Conservation (phyloP, 2,113 vertebrate species). For the Sminthopsis crassicaudata region DNA sequence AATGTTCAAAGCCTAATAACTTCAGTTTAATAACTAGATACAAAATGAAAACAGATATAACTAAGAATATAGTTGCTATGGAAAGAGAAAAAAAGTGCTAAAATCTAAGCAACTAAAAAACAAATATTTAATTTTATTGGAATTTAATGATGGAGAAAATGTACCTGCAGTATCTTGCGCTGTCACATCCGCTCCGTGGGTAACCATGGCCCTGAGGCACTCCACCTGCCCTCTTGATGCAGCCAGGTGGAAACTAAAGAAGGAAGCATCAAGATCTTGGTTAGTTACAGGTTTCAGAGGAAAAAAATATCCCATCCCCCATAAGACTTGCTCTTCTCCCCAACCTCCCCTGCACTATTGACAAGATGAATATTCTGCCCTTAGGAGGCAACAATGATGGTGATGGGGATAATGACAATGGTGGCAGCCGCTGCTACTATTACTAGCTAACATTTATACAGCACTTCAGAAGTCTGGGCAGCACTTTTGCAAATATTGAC, state of each 20-base stretch:
- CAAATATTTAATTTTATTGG: not conserved
- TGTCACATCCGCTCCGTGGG: conserved; percentile 92
- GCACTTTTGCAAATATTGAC: not conserved
- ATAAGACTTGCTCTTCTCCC: not conserved
- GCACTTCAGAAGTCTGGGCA: not conserved
- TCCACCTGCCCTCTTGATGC: conserved; percentile 91
- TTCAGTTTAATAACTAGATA: not conserved
- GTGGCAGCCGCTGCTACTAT: not conserved
- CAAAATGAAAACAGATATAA: not conserved
- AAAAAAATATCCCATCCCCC: not conserved
- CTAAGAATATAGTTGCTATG: not conserved
- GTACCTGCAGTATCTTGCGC: conserved; percentile 92
- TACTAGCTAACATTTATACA: not conserved
- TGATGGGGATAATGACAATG: not conserved
- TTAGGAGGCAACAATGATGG: not conserved
- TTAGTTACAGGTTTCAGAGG: not conserved
- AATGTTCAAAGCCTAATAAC: not conserved
- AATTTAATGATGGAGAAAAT: conserved; percentile 32
- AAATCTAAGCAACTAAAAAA: not conserved
- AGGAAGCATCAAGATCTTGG: conserved; percentile 53
- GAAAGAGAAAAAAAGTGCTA: not conserved
- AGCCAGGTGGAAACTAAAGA: conserved; percentile 93
- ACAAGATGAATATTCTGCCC: not conserved
- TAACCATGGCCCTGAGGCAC: conserved; percentile 92
- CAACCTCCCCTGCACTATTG: not conserved